Percentiles rank a stretch among this genome's conserved stretches.
Conservation (phyloP, 2,113 vertebrate species). For the Campylomormyrus tamandua region DNA sequence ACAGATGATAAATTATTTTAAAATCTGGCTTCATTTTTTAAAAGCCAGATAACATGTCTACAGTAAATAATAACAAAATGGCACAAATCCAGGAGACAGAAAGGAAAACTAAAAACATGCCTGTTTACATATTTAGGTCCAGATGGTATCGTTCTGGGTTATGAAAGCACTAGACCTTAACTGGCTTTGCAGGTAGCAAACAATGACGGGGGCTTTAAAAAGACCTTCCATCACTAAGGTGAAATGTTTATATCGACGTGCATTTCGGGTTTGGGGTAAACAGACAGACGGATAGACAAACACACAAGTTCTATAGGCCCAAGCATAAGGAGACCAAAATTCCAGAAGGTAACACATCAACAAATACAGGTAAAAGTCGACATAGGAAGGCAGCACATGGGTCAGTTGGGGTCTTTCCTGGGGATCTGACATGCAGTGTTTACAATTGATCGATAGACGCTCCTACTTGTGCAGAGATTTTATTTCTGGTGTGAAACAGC, state of each 20-base stretch:
- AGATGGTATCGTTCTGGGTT: background rate
- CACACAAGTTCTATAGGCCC: background rate
- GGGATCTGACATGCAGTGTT: background rate
- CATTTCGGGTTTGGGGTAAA: background rate
- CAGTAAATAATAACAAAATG: background rate
- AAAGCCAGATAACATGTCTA: background rate
- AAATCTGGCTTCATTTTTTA: background rate
- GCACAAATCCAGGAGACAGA: background rate
- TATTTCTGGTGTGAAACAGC: background rate
- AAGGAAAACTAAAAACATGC: background rate
- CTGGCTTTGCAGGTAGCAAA: background rate
- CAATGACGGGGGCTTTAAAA: background rate
- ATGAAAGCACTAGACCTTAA: background rate
- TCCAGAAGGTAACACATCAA: background rate
- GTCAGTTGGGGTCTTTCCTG: background rate
- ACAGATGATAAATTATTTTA: background rate
- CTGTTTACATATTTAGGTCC: background rate
- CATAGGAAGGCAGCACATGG: background rate
- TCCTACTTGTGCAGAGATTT: background rate
- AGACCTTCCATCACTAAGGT: background rate
- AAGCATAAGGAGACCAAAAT: background rate
- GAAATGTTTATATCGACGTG: background rate
- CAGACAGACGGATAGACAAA: background rate
- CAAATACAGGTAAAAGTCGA: background rate
- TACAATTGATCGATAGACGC: background rate